Percentiles rank a stretch among this genome's conserved stretches.
Evolutionary conservation across 2,797 vertebrate species (phyloP).

Genomic region (Sciaenops ocellatus): DNA sequence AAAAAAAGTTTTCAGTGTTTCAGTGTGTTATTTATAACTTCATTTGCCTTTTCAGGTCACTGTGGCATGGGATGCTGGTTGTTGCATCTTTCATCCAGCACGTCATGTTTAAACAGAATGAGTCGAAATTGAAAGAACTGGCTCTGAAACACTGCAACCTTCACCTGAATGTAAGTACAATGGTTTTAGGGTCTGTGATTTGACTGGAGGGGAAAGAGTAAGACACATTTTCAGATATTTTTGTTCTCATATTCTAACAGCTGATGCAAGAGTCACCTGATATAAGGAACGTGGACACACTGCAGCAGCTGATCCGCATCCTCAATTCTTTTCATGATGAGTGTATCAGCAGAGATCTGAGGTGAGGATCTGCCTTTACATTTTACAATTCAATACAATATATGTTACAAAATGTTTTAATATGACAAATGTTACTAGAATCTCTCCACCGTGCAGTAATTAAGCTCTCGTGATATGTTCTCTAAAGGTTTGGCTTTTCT

Average conservation of each 20-base stretch:
- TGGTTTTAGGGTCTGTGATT: background rate
- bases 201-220: background rate
- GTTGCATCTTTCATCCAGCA: constrained; percentile 82
- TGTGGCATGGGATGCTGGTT: constrained; percentile 78
- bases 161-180: constrained; percentile 72
- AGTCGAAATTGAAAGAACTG: constrained; percentile 61
- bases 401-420: background rate
- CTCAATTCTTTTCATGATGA: constrained; percentile 80
- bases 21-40: background rate
- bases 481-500: constrained; percentile 74
- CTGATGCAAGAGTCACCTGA: constrained; percentile 79
- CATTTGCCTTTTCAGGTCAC: constrained; percentile 53
- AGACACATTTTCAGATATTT: background rate
- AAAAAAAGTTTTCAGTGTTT: background rate
- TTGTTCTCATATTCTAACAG: constrained; percentile 49
- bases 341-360: constrained; percentile 74
- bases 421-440: too few relatives aligned
- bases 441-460: background rate
- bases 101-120: constrained; percentile 53
- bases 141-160: constrained; percentile 80
- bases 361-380: constrained; percentile 57
- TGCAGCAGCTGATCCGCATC: constrained; percentile 81
- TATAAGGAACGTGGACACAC: constrained; percentile 59
- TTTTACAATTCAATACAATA: background rate
- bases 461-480: background rate